These are phyloP conservation scores for Heliocidaris tuberculata DNA, from an alignment of 35 echinoderm and acorn worm genomes.

Conservation along the genomic window DNA sequence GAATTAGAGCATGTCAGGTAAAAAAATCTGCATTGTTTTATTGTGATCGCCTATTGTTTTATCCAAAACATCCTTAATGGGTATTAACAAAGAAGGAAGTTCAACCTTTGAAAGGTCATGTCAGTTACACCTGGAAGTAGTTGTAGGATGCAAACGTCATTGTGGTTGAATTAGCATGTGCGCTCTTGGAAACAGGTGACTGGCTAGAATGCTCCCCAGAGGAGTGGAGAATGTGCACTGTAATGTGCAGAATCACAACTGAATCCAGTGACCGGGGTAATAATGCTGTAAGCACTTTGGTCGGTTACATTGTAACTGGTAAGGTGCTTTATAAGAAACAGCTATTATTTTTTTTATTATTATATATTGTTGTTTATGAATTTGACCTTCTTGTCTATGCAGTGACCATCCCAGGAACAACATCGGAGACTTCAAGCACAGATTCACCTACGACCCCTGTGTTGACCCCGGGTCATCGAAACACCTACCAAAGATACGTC, in stretches of 20 bases:
- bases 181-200: no score
- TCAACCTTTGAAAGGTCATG: background rate
- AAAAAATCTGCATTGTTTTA: background rate
- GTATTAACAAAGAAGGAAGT: background rate
- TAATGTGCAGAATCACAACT: no score
- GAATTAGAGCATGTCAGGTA: background rate
- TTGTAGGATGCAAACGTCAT: background rate
- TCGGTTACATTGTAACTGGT: no score
- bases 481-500: constrained; percentile 91
- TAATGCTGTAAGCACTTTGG: no score
- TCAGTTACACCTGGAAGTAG: background rate
- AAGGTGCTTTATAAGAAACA: no score
- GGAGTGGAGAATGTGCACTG: no score
- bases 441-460: constrained; percentile 87
- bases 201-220: no score
- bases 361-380: no score
- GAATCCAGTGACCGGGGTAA: no score
- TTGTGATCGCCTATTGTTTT: background rate
- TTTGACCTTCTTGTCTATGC: background rate
- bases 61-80: background rate
- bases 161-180: no score
- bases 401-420: constrained; percentile 72
- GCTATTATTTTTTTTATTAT: no score
- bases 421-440: constrained; percentile 54
- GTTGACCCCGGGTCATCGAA: constrained; percentile 75